phyloP scores from a whole-genome alignment of 2,113 vertebrate species.

The Cyanoliseus patagonus region DNA sequence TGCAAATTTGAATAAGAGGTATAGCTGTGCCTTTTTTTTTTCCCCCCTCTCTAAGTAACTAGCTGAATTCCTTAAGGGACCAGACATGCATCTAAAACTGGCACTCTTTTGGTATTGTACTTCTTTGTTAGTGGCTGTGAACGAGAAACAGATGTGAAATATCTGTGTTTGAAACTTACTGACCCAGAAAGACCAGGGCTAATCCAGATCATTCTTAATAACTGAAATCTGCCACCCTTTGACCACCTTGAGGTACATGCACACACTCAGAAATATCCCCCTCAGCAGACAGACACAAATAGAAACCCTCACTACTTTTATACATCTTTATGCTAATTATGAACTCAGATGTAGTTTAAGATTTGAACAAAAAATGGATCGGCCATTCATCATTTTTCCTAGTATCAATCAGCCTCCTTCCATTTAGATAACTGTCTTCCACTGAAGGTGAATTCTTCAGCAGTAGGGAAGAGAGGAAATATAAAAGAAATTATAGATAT shows the following conservation, averaged over 20 bases:
- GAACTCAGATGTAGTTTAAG: not conserved
- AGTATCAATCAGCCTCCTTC: not conserved
- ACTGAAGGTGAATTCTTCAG: not conserved
- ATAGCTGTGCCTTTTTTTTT: not conserved
- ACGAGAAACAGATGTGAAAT: conserved; percentile 75
- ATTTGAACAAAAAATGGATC: not conserved
- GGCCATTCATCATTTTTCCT: not conserved
- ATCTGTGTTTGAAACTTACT: conserved; percentile 31
- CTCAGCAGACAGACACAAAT: not conserved
- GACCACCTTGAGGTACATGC: not conserved
- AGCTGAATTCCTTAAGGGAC: conserved; percentile 32
- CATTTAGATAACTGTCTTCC: not conserved
- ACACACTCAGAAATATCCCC: not conserved
- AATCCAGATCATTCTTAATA: conserved; percentile 64
- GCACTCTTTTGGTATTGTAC: conserved; percentile 5
- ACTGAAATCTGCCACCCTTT: conserved; percentile 48
- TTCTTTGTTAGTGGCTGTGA: conserved; percentile 57
- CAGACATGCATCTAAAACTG: conserved; percentile 2
- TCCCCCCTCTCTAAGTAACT: not conserved
- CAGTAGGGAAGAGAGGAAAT: not conserved
- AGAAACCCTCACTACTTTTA: not conserved
- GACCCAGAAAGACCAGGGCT: conserved; percentile 63
- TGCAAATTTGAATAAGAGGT: conserved; percentile 64
- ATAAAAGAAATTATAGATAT: not conserved
- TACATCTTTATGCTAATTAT: not conserved